Evolutionary conservation across 2,888 invertebrate genomes (phyloP).

Genomic region (Schizaphis graminum): DNA sequence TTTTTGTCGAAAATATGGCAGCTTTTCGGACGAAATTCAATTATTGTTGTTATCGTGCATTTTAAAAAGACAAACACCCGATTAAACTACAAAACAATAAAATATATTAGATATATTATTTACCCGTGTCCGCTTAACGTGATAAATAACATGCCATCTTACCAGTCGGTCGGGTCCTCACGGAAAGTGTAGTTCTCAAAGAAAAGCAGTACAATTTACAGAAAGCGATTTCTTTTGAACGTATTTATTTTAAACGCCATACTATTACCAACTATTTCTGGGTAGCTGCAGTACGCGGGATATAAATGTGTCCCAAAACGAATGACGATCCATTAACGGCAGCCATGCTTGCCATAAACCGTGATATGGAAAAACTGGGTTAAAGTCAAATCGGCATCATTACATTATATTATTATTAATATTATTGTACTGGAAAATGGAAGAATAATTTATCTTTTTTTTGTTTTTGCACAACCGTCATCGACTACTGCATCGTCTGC

Average conservation of each 20-base stretch:
- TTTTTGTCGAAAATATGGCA: not conserved
- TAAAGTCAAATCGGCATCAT: not conserved
- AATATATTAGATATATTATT: not conserved
- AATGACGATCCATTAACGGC: not conserved
- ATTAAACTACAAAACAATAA: not conserved
- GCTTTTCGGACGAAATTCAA: not conserved
- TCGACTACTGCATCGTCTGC: not conserved
- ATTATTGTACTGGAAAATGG: not conserved
- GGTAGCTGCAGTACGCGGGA: not conserved
- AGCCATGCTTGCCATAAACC: not conserved
- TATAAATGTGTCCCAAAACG: not conserved
- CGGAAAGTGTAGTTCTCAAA: not conserved
- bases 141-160: not conserved
- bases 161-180: not conserved
- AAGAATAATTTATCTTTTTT: not conserved
- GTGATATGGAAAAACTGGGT: not conserved
- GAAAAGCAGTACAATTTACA: not conserved
- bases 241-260: not conserved
- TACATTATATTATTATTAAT: not conserved
- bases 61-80: constrained; percentile 2
- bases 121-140: not conserved
- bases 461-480: not conserved
- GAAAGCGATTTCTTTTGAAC: not conserved
- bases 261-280: not conserved
- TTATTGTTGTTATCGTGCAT: not conserved